These are phyloP conservation scores for Sisor rabdophorus DNA, from an alignment of 2,113 vertebrate genomes.

Conservation along the genomic window DNA sequence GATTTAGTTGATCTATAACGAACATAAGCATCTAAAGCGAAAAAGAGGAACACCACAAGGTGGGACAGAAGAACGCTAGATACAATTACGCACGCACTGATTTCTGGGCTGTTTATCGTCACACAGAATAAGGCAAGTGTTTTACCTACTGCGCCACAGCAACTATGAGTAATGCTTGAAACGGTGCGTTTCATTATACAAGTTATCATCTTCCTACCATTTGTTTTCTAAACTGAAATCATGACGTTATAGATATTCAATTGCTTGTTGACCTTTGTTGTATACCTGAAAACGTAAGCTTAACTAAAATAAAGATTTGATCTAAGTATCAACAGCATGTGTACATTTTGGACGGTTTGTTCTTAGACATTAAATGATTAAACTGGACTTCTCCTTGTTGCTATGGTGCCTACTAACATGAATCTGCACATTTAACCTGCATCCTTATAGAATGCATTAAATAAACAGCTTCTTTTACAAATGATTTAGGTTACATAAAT, in stretches of 20 bases:
- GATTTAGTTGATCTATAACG: background rate
- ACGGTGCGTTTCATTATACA: background rate
- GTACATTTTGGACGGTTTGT: background rate
- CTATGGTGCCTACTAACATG: background rate
- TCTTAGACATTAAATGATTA: background rate
- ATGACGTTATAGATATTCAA: background rate
- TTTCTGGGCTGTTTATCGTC: constrained; percentile 33
- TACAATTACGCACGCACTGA: background rate
- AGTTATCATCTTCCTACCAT: background rate
- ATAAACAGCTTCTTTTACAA: background rate
- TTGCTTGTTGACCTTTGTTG: background rate
- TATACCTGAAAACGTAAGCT: background rate
- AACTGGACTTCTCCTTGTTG: background rate
- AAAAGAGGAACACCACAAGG: constrained; percentile 17
- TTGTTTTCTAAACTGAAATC: background rate
- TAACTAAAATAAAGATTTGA: background rate
- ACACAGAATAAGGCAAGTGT: constrained; percentile 40
- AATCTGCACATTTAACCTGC: background rate
- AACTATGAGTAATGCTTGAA: background rate
- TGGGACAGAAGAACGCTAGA: background rate
- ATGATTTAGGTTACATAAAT: background rate
- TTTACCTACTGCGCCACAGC: constrained; percentile 47
- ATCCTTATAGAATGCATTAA: background rate
- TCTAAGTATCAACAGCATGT: background rate
- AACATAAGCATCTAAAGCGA: constrained; percentile 25